Evolutionary conservation across 2,797 vertebrate genomes (phyloP), one percentile per base, ranked within the genome.

Genomic region (Bovichtus diacanthus): DNA sequence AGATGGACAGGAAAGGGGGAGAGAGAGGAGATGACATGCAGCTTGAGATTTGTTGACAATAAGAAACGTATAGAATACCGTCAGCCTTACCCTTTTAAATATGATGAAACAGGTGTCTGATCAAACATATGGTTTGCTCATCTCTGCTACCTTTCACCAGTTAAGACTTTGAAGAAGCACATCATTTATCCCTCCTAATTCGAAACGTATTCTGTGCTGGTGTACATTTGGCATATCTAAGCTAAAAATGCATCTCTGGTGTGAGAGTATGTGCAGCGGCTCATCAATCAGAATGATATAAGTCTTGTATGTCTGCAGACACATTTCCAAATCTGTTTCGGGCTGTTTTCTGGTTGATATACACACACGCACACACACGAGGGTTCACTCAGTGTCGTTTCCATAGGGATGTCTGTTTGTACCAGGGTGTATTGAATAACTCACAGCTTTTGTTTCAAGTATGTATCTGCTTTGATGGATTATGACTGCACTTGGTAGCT

Each of bases 351-450:
- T 58, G 67, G 63, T 56, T 77, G 78, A 80, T 74, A 65, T 47
- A 66, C 56, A 25, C 34, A 54, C 18, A 51, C 43, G 73, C 76
- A n/a, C n/a, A 34, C 78, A 82, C 82, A 78, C 61, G 31, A 19
- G 60, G 38, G 73, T 78, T 86, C 80, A 85, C 51, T 66, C 68
- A 27, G 70, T 64, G 70, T 80, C 5, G 83, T 89, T 83, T 85
- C 87, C 83, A 84, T 86, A 70, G 83, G 80, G 82, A 86, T 27
- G 29, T 75, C 62, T 83, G 84, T 85, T 88, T 87, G 81, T 72
- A 84, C 51, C 62, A 70, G 62, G 12, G 16, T 83, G 78, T 87
- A 78, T 54, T 84, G 76, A 87, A 90, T 90, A 88, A 84, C 78
- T 88, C 61, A 78, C 64, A 54, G 75, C 76, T 67, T 72, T 85